Percentiles rank a stretch among this genome's conserved stretches.
Evolutionary conservation across 1,140 invertebrate species (phyloP).

Genomic region (Heliconius hermathena): DNA sequence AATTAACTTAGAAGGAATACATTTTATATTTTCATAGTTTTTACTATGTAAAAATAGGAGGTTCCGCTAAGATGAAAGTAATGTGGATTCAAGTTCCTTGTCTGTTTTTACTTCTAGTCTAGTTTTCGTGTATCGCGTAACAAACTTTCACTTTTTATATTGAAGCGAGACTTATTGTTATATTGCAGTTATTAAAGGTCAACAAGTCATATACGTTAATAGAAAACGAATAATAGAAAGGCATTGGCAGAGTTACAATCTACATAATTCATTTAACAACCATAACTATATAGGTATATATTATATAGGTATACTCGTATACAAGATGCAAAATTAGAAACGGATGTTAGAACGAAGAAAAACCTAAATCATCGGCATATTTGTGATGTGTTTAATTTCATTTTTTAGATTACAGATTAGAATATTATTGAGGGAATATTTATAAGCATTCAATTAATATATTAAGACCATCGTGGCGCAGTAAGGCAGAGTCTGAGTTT

Average conservation of each 20-base stretch:
- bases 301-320: background rate
- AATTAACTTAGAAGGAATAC: background rate
- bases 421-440: no score
- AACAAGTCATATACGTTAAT: background rate
- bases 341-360: no score
- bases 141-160: constrained; percentile 25
- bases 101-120: constrained; percentile 2
- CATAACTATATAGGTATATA: background rate
- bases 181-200: constrained; percentile 3
- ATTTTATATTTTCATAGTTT: background rate
- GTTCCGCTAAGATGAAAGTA: constrained; percentile 17
- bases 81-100: constrained; percentile 17
- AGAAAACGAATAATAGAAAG: constrained; percentile 3
- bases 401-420: no score
- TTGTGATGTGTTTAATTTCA: no score
- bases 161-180: background rate
- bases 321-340: background rate
- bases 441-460: no score
- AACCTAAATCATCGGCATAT: no score
- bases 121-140: constrained; percentile 20
- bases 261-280: background rate
- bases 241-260: background rate
- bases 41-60: background rate
- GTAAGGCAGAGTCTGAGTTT: no score
- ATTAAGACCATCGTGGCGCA: no score